These are phyloP conservation scores for Varanus komodoensis DNA, from an alignment of 2,113 vertebrate species.

Conservation along the genomic window DNA sequence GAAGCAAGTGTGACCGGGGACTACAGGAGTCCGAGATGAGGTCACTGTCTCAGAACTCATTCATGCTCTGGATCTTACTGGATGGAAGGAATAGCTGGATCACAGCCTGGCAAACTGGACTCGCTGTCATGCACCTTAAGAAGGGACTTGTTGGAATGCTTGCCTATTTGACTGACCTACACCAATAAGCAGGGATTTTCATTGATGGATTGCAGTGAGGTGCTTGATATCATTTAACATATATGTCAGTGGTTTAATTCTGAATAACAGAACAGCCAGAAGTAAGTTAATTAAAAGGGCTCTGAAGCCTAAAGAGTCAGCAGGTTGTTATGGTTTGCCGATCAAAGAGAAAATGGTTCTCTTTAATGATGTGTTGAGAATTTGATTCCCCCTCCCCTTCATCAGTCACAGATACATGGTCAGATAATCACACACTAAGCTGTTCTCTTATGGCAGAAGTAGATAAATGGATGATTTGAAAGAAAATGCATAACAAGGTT, in stretches of 20 bases:
- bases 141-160: constrained; percentile 30
- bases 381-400: constrained; percentile 42
- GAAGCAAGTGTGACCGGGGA: neutral
- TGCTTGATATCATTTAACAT: constrained; percentile 68
- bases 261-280: constrained; percentile 68
- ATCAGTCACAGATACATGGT: constrained; percentile 47
- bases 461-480: constrained; percentile 35
- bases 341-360: constrained; percentile 68
- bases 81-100: neutral
- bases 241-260: constrained; percentile 63
- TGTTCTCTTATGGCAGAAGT: constrained; percentile 48
- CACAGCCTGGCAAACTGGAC: neutral
- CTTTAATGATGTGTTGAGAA: constrained; percentile 47
- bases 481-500: constrained; percentile 52
- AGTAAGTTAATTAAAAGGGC: constrained; percentile 78
- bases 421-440: constrained; percentile 53
- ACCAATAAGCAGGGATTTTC: constrained; percentile 52
- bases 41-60: neutral
- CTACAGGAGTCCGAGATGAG: no score
- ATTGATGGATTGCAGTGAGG: constrained; percentile 61
- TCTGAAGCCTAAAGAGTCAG: constrained; percentile 71
- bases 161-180: constrained; percentile 19
- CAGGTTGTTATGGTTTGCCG: constrained; percentile 70
- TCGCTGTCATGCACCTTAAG: constrained; percentile 25
- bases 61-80: neutral